Base-by-base conservation (phyloP, 2,113 vertebrate genomes). In the Pachypanchax playfairii region DNA sequence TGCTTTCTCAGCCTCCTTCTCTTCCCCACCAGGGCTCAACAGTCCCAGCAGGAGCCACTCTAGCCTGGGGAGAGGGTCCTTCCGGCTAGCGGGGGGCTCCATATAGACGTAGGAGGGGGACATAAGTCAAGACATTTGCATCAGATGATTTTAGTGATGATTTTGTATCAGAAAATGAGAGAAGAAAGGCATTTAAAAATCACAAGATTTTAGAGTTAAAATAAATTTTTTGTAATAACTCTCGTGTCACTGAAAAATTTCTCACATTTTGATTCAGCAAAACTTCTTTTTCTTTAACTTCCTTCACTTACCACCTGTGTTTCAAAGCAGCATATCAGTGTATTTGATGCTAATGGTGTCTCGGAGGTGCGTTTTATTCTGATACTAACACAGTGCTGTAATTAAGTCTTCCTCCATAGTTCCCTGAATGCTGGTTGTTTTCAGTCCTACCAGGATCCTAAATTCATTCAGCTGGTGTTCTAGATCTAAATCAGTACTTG, bases 11-110 rank as follows among this genome's bases (percentile, higher is more conserved):
- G 10, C 31, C n/a, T 62, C 47, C 39, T 48, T n/a, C 31, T 46
- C 11, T 9, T 24, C 15, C 47, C 50, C 24, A 51, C 78, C 77
- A 73, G 78, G 64, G 79, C 86, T 76, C 69, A 74, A 77, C 33
- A 44, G 71, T 83, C 82, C 63, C 91, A 91, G 90, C 90, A 88
- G 89, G 90, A 81, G 83, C 75, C 88, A 85, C 85, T 90, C 80
- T 79, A 84, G 82, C 82, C 75, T 38, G 47, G 79, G 65, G 83
- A 83, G 82, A 80, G 82, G 73, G 77, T 88, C 85, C 85, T 87
- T 88, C 82, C 70, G 77, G 85, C 70, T 83, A 78, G 84, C 73
- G 64, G 90, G 88, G n/a, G 59, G 77, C 56, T 69, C 66, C 47
- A 47, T 72, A 50, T 44, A 38, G 64, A 26, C 28, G 13, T 65